These are phyloP conservation scores for Rafetus swinhoei DNA, from an alignment of 2,113 vertebrate species.

Conservation along the genomic window DNA sequence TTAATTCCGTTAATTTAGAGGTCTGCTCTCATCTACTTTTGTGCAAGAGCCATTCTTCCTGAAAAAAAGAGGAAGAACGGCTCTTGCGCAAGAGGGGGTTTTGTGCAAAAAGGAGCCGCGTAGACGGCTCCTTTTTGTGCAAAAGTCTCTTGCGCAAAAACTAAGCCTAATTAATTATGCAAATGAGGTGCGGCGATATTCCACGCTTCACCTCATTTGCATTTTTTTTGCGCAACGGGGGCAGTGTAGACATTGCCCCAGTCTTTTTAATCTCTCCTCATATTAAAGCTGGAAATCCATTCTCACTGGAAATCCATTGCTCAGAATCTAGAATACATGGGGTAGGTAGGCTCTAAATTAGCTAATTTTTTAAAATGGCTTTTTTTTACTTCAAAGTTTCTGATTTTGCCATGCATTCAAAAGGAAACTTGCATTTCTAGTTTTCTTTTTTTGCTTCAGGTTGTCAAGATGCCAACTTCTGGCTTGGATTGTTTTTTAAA, in stretches of 20 bases:
- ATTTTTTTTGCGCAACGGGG: too few relatives aligned
- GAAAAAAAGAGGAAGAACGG: too few relatives aligned
- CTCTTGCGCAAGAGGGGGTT: too few relatives aligned
- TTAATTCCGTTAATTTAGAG: not conserved
- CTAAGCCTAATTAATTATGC: too few relatives aligned
- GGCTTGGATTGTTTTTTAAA: not conserved
- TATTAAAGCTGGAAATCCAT: not conserved
- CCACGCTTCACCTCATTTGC: too few relatives aligned
- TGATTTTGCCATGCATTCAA: not conserved
- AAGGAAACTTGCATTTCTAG: not conserved
- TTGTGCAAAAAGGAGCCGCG: too few relatives aligned
- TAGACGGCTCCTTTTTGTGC: too few relatives aligned
- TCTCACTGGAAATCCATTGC: not conserved
- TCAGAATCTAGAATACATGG: accelerated
- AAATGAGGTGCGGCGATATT: too few relatives aligned
- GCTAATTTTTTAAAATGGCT: not conserved
- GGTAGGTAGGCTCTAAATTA: not conserved
- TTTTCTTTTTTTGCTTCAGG: not conserved
- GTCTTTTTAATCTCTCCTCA: not conserved
- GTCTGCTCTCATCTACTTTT: not conserved
- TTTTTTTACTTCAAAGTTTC: not conserved
- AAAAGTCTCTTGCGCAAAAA: too few relatives aligned
- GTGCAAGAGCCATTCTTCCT: too few relatives aligned
- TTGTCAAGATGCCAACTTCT: accelerated
- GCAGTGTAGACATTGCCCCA: not conserved